A percentile compares a stretch with the other conserved stretches of the same genome.
Evolutionary conservation across 2,797 vertebrate species (phyloP).

Genomic region (Macroramphosus scolopax): DNA sequence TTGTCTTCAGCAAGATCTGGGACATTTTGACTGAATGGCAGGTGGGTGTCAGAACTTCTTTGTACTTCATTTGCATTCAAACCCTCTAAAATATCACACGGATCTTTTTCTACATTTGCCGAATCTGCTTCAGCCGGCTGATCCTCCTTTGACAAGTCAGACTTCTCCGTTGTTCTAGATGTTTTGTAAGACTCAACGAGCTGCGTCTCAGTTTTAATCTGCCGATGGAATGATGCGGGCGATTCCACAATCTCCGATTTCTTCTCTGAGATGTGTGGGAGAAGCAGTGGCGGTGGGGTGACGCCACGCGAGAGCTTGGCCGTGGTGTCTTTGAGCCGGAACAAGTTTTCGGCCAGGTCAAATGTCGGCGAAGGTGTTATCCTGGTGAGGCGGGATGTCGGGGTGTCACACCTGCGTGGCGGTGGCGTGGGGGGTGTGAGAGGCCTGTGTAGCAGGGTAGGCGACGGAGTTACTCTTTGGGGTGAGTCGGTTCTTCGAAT

Average conservation of each 20-base stretch:
- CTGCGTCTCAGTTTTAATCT: constrained; percentile 82
- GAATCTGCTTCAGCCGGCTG: constrained; percentile 15
- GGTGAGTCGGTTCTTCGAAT: constrained; percentile 78
- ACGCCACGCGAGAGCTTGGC: constrained; percentile 81
- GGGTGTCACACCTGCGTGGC: constrained; percentile 70
- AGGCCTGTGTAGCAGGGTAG: constrained; percentile 70
- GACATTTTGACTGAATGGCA: constrained; percentile 29
- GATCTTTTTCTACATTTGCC: constrained; percentile 16
- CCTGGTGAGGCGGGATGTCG: constrained; percentile 70
- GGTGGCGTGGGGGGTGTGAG: constrained; percentile 74
- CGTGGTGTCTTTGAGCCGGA: constrained; percentile 85
- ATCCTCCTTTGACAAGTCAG: constrained; percentile 18
- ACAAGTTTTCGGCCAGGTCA: constrained; percentile 82
- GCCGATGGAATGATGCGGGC: constrained; percentile 83
- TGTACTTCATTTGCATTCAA: constrained; percentile 31
- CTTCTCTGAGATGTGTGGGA: constrained; percentile 74
- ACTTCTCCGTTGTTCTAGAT: constrained; percentile 13
- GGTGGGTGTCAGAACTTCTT: constrained; percentile 23
- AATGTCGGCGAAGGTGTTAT: constrained; percentile 80
- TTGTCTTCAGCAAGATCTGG: constrained; percentile 32
- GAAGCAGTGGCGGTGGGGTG: constrained; percentile 67
- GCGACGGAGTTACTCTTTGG: constrained; percentile 72
- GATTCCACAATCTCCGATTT: constrained; percentile 85
- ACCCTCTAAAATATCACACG: constrained; percentile 15
- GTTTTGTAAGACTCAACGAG: constrained; percentile 28